Percentiles rank a stretch among this genome's conserved stretches.
Evolutionary conservation across 2,797 vertebrate genomes (phyloP).

Genomic region (Gymnoscopelus microlampas): DNA sequence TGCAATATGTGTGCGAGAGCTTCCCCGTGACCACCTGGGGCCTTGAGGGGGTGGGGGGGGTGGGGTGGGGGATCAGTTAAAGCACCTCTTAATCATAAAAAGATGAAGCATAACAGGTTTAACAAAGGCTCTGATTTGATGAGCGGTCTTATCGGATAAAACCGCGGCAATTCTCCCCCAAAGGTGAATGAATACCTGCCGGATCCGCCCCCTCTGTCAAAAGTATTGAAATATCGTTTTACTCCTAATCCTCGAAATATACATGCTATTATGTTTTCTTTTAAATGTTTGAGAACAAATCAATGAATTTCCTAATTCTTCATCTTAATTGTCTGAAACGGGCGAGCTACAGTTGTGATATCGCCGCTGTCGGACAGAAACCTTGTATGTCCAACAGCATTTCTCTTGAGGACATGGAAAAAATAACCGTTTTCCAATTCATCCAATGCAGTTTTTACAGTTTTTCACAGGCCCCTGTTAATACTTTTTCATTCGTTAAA

Average conservation of each 20-base stretch:
- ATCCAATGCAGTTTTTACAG: no score
- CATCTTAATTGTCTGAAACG: slow-evolving; percentile 33
- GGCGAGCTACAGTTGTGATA: slow-evolving; percentile 10
- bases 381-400: no score
- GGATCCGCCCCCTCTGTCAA: slow-evolving; percentile 16
- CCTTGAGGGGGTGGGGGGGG: slow-evolving; percentile 18
- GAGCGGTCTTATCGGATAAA: slow-evolving; percentile 67
- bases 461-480: no score
- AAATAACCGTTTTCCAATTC: no score
- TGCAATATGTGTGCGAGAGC: slow-evolving; percentile 37
- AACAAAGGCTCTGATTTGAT: slow-evolving; percentile 61
- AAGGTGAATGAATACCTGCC: slow-evolving; percentile 56
- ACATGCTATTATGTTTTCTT: slow-evolving; percentile 57
- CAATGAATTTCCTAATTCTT: slow-evolving; percentile 53
- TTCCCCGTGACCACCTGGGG: slow-evolving; percentile 62
- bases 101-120: slow-evolving; percentile 65
- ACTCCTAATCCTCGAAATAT: slow-evolving; percentile 56
- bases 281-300: slow-evolving; percentile 36
- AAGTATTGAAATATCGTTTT: slow-evolving; percentile 42
- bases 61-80: slow-evolving; percentile 38
- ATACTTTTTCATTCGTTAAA: no score
- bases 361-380: no score
- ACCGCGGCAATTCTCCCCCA: slow-evolving; percentile 53
- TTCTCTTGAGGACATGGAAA: no score
- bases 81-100: slow-evolving; percentile 71